Evolutionary conservation across 1,140 invertebrate genomes (phyloP).

Genomic region (Globodera rostochiensis): DNA sequence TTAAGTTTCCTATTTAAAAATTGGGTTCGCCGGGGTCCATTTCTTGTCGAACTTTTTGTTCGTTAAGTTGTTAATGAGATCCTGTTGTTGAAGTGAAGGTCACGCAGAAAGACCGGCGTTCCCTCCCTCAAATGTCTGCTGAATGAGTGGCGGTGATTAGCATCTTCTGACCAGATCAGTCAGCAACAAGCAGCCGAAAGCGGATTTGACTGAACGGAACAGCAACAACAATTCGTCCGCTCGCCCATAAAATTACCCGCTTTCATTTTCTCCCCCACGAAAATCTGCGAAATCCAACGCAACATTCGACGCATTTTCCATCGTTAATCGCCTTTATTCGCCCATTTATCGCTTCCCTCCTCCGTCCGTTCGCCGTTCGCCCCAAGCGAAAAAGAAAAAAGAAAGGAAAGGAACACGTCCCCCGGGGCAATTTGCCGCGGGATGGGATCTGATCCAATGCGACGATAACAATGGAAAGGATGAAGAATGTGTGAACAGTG

Average conservation of each 20-base stretch:
- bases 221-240: not conserved
- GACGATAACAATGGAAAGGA: not conserved
- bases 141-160: not conserved
- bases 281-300: slow-evolving; percentile 4
- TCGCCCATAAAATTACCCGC: not conserved
- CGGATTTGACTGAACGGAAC: slow-evolving; percentile 4
- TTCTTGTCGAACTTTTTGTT: not conserved
- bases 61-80: not conserved
- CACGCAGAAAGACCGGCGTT: not conserved
- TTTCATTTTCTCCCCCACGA: not conserved
- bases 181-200: not conserved
- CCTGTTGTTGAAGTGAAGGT: not conserved
- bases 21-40: not conserved
- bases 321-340: not conserved
- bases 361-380: not conserved
- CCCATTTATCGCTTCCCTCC: not conserved
- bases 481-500: no score
- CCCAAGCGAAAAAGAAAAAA: not conserved
- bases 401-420: not conserved
- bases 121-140: no score
- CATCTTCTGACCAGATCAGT: slow-evolving; percentile 1
- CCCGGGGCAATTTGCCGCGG: not conserved
- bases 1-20: not conserved
- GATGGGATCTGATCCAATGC: not conserved
- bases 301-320: slow-evolving; percentile 1